Evolutionary conservation across 2,113 vertebrate species (phyloP).

Genomic region (Leptosomus discolor): DNA sequence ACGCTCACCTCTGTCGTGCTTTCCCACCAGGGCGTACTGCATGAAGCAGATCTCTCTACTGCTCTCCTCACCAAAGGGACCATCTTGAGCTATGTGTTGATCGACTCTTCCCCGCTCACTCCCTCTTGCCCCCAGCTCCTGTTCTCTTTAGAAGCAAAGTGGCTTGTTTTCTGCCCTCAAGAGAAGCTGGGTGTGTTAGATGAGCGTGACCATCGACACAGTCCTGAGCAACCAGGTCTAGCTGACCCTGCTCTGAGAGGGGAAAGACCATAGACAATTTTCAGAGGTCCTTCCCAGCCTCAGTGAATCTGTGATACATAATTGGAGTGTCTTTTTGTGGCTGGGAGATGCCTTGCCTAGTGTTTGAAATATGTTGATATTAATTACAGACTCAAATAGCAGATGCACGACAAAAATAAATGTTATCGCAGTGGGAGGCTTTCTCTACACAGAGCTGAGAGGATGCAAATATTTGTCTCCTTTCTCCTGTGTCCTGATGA

Average conservation of each 20-base stretch:
- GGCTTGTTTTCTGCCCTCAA: not conserved
- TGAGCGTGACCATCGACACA: rapidly evolving
- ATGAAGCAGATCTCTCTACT: not conserved
- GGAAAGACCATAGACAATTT: not conserved
- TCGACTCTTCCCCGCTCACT: not conserved
- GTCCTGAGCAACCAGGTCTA: not conserved
- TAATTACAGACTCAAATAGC: constrained; percentile 57
- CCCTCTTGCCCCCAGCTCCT: not conserved
- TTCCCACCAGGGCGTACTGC: not conserved
- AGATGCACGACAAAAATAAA: constrained; percentile 64
- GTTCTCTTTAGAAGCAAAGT: not conserved
- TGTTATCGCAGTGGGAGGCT: constrained; percentile 45
- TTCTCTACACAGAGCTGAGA: not conserved
- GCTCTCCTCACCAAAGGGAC: not conserved
- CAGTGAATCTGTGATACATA: not conserved
- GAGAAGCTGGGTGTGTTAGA: not conserved
- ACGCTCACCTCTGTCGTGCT: not conserved
- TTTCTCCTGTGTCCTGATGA: not conserved
- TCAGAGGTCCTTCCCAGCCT: not conserved
- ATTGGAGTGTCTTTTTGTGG: constrained; percentile 15
- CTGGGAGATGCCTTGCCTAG: constrained; percentile 24
- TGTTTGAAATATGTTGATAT: constrained; percentile 54
- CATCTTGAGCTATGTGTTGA: not conserved
- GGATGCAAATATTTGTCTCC: constrained; percentile 54
- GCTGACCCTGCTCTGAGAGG: not conserved